Evolutionary conservation across 1,140 invertebrate species (phyloP), one percentile per base, ranked within the genome.

Genomic region (Proales similis): DNA sequence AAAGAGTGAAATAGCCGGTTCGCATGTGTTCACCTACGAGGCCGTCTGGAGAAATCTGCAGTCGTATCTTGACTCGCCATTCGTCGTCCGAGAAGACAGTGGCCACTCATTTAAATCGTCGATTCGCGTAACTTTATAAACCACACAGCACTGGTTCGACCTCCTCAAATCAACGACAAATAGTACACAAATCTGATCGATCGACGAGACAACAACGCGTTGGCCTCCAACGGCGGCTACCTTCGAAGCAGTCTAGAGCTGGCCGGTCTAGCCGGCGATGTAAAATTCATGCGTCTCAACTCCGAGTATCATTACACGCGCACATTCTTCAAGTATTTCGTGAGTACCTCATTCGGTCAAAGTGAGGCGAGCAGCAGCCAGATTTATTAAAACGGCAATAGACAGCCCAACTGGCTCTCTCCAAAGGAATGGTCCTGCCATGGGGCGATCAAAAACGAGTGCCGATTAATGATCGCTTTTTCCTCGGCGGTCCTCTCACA

Each of bases 81-180:
- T 92, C 77, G 76, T 80, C 60, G 82, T 92, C 5, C 74, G 88
- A 27, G 86, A 91, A 76, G 83, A 88, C 70, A 81, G 83, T 61
- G 88, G 89, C 6, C 84, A 87, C 38, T 84, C 83, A 63, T 79
- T 92, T 66, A 92, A 92, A 74, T 91, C 88, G 0, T 80, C 86
- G 3, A 48, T 92, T n/a, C 73, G 72, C 64, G 73, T 64, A 51
- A 60, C 42, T 17, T 42, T 26, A 3, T 51, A 53, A 29, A 27
- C 26, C 14, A 3, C 51, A 12, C 1, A 45, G 3, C 14, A 22
- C 11, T 11, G 27, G 60, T 39, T 64, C 11, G 0, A 57, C 45
- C 12, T 26, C 14, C 12, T 22, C 6, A 43, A 11, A 29, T 5
- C 24, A 60, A 26, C n/a, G 36, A 27, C 63, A 66, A 69, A 19